Percentiles rank a stretch among this genome's conserved stretches.
phyloP scores from a whole-genome alignment of 2,888 invertebrate species.

The Aethes cnicana region DNA sequence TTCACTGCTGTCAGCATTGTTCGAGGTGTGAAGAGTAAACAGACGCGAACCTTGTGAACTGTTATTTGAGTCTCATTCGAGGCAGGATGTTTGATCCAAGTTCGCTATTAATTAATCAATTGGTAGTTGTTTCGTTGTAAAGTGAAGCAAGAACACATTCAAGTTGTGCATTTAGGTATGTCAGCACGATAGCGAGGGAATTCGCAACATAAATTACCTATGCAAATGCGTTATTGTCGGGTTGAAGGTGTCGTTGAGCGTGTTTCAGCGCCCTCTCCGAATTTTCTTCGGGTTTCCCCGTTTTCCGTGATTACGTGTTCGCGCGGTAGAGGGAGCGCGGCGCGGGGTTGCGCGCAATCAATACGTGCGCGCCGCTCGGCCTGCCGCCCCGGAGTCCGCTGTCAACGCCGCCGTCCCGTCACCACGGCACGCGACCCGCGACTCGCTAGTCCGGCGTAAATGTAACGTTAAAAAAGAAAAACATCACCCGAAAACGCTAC shows the following conservation, averaged over 20 bases:
- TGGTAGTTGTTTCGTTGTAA: background rate
- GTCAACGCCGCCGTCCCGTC: constrained; percentile 60
- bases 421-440: constrained; percentile 44
- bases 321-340: constrained; percentile 60
- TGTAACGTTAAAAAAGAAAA: constrained; percentile 22
- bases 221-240: background rate
- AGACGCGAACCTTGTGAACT: background rate
- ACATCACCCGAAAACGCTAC: constrained; percentile 39
- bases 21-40: constrained; percentile 10
- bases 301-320: constrained; percentile 42
- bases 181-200: too few species aligned
- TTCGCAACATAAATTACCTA: too few species aligned
- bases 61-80: background rate
- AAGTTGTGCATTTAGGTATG: too few species aligned
- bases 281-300: constrained; percentile 59
- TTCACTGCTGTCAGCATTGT: too few species aligned
- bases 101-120: constrained; percentile 1
- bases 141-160: background rate
- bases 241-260: too few species aligned
- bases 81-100: constrained; percentile 13
- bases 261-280: constrained; percentile 60
- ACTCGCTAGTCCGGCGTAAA: constrained; percentile 29
- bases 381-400: constrained; percentile 52
- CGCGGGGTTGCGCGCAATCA: constrained; percentile 63
- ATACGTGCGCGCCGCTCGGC: constrained; percentile 59